Conservation (phyloP, 2,797 vertebrate genomes). For the Enteromius anoplus region DNA sequence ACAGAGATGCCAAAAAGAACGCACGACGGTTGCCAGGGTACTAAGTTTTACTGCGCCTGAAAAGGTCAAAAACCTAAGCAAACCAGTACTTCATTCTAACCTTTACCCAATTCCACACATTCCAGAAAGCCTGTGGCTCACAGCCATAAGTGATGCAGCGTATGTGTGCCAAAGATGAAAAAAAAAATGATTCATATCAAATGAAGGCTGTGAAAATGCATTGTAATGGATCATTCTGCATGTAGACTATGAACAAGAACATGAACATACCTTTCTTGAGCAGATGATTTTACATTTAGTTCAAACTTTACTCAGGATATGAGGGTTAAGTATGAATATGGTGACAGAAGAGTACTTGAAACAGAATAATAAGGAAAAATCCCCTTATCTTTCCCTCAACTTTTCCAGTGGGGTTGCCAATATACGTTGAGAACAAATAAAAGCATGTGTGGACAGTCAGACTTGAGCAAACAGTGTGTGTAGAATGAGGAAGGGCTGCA, state of each 20-base stretch:
- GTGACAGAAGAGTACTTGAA: slow-evolving; percentile 6
- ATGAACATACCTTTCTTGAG: neutral
- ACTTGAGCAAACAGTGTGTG: slow-evolving; percentile 45
- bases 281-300: slow-evolving; percentile 9
- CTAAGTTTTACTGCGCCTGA: slow-evolving; percentile 66
- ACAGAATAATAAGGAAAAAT: neutral
- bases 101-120: slow-evolving; percentile 46
- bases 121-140: slow-evolving; percentile 7
- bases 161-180: neutral
- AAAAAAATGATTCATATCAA: neutral
- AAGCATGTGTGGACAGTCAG: slow-evolving; percentile 31
- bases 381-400: slow-evolving; percentile 1
- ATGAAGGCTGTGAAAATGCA: neutral
- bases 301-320: neutral
- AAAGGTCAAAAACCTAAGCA: slow-evolving; percentile 65
- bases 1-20: slow-evolving; percentile 65
- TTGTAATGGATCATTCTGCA: neutral
- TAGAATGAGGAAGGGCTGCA: slow-evolving; percentile 40
- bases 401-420: slow-evolving; percentile 16
- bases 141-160: slow-evolving; percentile 2
- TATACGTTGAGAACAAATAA: slow-evolving; percentile 22
- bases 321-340: slow-evolving; percentile 30
- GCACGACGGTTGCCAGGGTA: slow-evolving; percentile 69
- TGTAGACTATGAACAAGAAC: neutral
- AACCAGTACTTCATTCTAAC: slow-evolving; percentile 70